Evolutionary conservation across 2,113 vertebrate genomes (phyloP).

Genomic region (Tor tambroides): DNA sequence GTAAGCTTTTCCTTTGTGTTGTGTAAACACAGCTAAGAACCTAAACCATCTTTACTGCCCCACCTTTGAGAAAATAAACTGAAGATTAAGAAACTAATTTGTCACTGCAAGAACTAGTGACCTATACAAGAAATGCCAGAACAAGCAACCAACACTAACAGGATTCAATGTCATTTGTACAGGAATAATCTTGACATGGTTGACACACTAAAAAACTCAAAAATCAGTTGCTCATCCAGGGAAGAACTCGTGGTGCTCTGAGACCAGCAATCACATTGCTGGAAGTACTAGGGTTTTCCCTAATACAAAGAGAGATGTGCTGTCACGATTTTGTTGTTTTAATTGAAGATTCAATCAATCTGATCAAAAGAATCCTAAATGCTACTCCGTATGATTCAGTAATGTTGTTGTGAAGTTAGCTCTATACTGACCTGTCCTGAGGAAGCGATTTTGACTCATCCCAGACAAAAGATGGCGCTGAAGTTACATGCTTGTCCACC

Average conservation of each 20-base stretch:
- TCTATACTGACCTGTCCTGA: constrained; percentile 34
- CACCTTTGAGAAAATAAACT: constrained; percentile 4
- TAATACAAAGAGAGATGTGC: background rate
- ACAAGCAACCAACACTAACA: background rate
- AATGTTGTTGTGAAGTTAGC: no score
- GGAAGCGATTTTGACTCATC: constrained; percentile 29
- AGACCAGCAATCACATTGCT: background rate
- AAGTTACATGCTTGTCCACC: background rate
- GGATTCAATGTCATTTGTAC: background rate
- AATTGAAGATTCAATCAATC: background rate
- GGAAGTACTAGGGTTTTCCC: constrained; percentile 1
- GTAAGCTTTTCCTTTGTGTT: constrained; percentile 29
- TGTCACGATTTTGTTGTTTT: background rate
- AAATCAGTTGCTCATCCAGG: constrained; percentile 50
- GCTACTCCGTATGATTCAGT: background rate
- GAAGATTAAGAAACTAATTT: constrained; percentile 3
- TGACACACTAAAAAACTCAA: background rate
- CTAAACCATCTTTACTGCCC: constrained; percentile 11
- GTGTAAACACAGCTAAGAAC: background rate
- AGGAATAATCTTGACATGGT: background rate
- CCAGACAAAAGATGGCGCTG: constrained; percentile 43
- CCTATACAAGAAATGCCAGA: background rate
- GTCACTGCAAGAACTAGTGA: constrained; percentile 8
- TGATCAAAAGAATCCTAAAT: background rate
- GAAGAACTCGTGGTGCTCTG: constrained; percentile 52